A percentile compares a stretch with the other conserved stretches of the same genome.
phyloP scores from a whole-genome alignment of 2,797 vertebrate genomes.

The Tokudaia muenninki region DNA sequence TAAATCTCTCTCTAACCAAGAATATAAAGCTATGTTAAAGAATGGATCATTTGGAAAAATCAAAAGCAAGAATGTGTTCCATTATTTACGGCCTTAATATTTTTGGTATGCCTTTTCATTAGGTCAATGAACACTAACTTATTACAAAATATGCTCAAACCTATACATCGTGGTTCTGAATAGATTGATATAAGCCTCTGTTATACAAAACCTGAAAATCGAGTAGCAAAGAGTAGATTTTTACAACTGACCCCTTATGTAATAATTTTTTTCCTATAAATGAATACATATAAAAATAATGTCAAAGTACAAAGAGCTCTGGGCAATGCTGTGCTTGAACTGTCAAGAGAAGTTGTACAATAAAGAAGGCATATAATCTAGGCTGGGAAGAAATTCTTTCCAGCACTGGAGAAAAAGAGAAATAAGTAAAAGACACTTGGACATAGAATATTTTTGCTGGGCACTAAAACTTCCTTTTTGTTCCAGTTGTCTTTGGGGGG shows the following conservation, averaged over 20 bases:
- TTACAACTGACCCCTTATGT: not conserved
- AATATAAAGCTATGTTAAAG: not conserved
- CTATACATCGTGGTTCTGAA: not conserved
- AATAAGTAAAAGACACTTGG: not conserved
- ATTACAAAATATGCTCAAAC: not conserved
- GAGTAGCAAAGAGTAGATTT: not conserved
- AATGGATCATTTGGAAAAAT: not conserved
- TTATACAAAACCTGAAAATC: slow-evolving; percentile 9
- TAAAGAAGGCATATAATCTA: not conserved
- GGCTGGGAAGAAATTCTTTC: not conserved
- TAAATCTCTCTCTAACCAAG: not conserved
- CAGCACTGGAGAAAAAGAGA: rapidly evolving
- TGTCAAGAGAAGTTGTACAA: not conserved
- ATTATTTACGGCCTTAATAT: not conserved
- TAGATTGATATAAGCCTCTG: not conserved
- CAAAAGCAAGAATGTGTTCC: not conserved
- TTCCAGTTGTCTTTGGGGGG: not conserved
- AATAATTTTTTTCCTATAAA: slow-evolving; percentile 4
- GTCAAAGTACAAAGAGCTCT: not conserved
- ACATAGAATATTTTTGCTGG: not conserved
- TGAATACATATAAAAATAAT: not conserved
- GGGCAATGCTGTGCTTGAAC: not conserved
- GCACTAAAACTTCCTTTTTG: not conserved
- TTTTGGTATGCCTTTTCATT: slow-evolving; percentile 45
- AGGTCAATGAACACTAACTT: not conserved